These are phyloP conservation scores for Drosophila bipectinata DNA, from an alignment of 1,140 invertebrate species.

Conservation along the genomic window DNA sequence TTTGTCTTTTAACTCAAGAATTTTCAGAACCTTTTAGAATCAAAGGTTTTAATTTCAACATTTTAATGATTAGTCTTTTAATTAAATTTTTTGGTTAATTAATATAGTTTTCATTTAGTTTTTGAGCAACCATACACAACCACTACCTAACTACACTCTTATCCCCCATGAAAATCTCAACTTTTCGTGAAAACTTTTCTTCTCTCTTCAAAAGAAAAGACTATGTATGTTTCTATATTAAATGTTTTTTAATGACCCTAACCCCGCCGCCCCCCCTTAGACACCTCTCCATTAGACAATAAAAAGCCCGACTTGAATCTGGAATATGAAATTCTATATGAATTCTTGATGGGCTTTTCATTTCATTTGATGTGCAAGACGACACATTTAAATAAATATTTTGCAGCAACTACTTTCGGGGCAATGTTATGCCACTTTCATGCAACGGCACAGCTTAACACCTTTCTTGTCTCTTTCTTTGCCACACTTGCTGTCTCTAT, in stretches of 20 bases:
- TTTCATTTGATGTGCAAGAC: slow-evolving; percentile 27
- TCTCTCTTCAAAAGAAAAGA: no score
- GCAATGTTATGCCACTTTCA: slow-evolving; percentile 65
- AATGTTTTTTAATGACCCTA: neutral
- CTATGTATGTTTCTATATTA: neutral
- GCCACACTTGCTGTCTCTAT: no score
- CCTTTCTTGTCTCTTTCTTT: slow-evolving; percentile 21
- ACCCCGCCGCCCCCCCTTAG: neutral
- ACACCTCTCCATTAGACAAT: neutral
- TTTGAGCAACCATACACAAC: no score
- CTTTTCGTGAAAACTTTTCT: no score
- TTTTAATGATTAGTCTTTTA: no score
- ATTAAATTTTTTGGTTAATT: no score
- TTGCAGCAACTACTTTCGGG: slow-evolving; percentile 32
- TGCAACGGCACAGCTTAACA: slow-evolving; percentile 32
- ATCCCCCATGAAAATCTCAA: neutral
- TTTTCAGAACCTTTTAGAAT: no score
- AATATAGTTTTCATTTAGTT: no score
- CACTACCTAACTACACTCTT: neutral
- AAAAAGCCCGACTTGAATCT: neutral
- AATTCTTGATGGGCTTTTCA: slow-evolving; percentile 7
- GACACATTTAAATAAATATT: slow-evolving; percentile 50
- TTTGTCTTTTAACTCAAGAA: no score
- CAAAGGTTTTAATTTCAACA: no score
- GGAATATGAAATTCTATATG: slow-evolving; percentile 8